Base-by-base conservation (phyloP, 2,113 vertebrate species). In the Dendropsophus ebraccatus region DNA sequence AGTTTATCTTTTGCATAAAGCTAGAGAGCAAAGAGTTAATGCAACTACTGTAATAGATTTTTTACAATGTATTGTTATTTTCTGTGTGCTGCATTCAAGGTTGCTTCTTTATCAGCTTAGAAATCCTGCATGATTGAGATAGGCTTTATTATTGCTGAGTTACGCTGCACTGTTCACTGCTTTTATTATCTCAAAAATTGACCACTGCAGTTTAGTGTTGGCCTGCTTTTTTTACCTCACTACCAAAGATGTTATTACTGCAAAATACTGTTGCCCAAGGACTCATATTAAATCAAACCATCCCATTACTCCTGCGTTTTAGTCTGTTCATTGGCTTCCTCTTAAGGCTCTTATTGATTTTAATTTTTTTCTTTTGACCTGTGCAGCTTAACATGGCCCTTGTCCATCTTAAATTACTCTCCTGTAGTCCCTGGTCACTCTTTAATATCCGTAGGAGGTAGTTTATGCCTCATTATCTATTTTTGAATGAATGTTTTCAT, bases 331-430 rank as follows among this genome's bases (percentile, higher is more conserved):
- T 89, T 92, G 83, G 89, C 80, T 89, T 91, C 87, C 88, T 88
- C 83, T 65, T 91, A 84, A 84, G 56, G 60, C 83, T 72, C 69
- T 65, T 84, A 91, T 90, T 90, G 91, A 91, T 90, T 89, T 89
- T 88, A 49, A 84, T 87, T 90, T 90, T 89, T 85, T 88, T 67
- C 54, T 90, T 90, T 89, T 91, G 89, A 91, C 86, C 87, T 89
- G 4, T 74, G 75, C 85, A 87, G 81, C 82, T 89, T 86, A 81
- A 60, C 50, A 69, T 87, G 81, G 81, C 82, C 88, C 88, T 80
- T 86, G 62, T 23, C 74, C 86, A 89, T 89, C 89, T 89, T 86
- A 89, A 88, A 87, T 87, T 87, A 87, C 82, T 89, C 19, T 87
- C 88, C 60, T 56, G 25, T 88, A 90, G 87, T 84, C 89, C 87